Conservation (phyloP, 2,888 invertebrate genomes). For the Mycalesis mineus region DNA sequence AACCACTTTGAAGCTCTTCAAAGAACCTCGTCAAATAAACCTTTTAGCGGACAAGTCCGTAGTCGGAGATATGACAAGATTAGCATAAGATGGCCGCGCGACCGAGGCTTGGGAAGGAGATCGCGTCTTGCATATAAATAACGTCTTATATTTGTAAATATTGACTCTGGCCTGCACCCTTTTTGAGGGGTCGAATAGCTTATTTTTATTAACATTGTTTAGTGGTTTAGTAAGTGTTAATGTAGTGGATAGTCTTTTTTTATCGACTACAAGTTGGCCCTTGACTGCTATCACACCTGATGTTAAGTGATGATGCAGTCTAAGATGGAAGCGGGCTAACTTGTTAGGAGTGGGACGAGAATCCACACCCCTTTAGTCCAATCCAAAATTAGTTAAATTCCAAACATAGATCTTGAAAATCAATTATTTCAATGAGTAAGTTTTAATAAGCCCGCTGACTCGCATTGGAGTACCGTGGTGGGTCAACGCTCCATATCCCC, state of each 20-base stretch:
- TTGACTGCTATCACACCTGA: too few species aligned
- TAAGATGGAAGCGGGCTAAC: too few species aligned
- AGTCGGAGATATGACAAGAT: slow-evolving; percentile 62
- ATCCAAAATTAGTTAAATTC: too few species aligned
- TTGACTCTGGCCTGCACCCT: slow-evolving; percentile 70
- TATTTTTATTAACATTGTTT: slow-evolving; percentile 67
- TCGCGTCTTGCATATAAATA: slow-evolving; percentile 76
- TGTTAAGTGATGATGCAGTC: too few species aligned
- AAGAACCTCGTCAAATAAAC: slow-evolving; percentile 65
- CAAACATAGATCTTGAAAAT: too few species aligned
- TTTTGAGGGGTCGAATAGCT: slow-evolving; percentile 52
- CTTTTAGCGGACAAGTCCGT: slow-evolving; percentile 63
- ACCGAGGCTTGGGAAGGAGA: slow-evolving; percentile 54
- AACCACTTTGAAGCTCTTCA: slow-evolving; percentile 54
- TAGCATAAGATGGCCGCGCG: slow-evolving; percentile 67
- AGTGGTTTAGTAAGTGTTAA: slow-evolving; percentile 55
- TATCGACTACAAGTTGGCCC: too few species aligned
- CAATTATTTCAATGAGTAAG: too few species aligned
- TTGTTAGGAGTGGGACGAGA: too few species aligned
- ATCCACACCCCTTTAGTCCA: too few species aligned
- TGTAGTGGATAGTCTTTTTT: background rate
- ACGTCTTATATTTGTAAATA: slow-evolving; percentile 76
- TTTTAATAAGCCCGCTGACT: too few species aligned
- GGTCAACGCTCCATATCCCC: too few species aligned
- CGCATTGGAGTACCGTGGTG: too few species aligned